phyloP scores from a whole-genome alignment of 37 sponge, comb jelly and placozoan genomes.

The Aplysina aerophoba region DNA sequence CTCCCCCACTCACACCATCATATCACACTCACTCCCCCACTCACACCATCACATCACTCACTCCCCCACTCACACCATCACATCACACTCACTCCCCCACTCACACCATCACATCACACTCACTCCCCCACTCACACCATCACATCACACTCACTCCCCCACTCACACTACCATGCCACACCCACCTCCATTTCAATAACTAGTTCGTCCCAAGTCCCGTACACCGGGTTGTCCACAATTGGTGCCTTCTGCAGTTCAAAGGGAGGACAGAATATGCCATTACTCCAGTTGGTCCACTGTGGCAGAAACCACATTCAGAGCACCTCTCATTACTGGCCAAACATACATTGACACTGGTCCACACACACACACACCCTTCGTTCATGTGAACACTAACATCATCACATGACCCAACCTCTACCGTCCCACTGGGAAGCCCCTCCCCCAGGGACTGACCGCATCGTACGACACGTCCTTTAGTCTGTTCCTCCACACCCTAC shows the following conservation, averaged over 20 bases:
- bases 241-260: constrained; percentile 13
- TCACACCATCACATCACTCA: too few relatives aligned
- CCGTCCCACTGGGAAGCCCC: background rate
- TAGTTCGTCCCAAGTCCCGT: constrained; percentile 23
- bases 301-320: background rate
- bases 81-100: too few relatives aligned
- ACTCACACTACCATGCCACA: background rate
- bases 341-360: background rate
- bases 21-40: background rate
- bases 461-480: background rate
- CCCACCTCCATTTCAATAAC: constrained; percentile 4
- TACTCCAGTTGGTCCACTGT: background rate
- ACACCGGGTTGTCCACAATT: constrained; percentile 45
- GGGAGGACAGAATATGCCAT: background rate
- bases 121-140: background rate
- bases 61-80: too few relatives aligned
- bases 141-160: background rate
- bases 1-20: too few relatives aligned
- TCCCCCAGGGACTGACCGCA: background rate
- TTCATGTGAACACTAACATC: too few relatives aligned
- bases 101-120: too few relatives aligned
- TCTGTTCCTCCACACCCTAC: background rate
- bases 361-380: constrained; percentile 16
- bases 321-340: background rate
- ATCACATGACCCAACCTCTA: background rate